Percentiles rank a stretch among this genome's conserved stretches.
These are phyloP conservation scores for Odontocolon sp. DNA, from an alignment of 2,888 invertebrate genomes.

Conservation along the genomic window DNA sequence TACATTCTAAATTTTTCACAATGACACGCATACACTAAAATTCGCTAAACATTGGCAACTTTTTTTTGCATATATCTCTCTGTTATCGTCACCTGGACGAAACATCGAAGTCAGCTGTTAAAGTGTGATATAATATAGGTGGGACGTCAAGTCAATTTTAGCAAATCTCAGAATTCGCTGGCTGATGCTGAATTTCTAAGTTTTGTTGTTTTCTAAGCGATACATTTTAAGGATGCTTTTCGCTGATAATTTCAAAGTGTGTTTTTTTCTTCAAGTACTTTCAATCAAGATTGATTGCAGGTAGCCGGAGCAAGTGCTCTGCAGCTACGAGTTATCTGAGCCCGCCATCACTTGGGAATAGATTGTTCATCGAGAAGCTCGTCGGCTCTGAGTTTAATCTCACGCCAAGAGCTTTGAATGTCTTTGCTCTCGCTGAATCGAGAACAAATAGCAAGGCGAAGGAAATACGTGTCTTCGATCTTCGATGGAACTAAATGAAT, in stretches of 20 bases:
- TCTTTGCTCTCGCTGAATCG: slow-evolving; percentile 91
- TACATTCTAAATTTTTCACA: neutral
- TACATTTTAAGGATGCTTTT: neutral
- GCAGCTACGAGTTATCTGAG: slow-evolving; percentile 76
- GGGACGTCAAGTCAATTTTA: no score
- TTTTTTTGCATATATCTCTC: neutral
- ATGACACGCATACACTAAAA: neutral
- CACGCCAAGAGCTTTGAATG: slow-evolving; percentile 93
- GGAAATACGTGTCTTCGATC: slow-evolving; percentile 91
- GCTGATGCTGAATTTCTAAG: neutral
- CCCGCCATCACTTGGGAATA: slow-evolving; percentile 80
- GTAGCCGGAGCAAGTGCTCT: slow-evolving; percentile 74
- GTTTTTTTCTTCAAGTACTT: no score
- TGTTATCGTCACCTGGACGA: neutral
- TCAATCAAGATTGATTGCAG: slow-evolving; percentile 77
- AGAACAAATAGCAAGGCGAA: slow-evolving; percentile 95
- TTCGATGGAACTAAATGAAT: slow-evolving; percentile 97
- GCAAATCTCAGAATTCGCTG: no score
- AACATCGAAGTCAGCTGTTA: neutral
- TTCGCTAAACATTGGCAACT: neutral
- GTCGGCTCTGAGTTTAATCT: slow-evolving; percentile 89
- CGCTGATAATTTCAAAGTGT: no score
- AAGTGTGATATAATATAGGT: neutral
- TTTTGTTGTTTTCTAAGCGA: neutral
- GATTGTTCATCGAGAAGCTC: slow-evolving; percentile 83